Conservation (phyloP, 2,797 vertebrate genomes). For the Danio jaintianensis region DNA sequence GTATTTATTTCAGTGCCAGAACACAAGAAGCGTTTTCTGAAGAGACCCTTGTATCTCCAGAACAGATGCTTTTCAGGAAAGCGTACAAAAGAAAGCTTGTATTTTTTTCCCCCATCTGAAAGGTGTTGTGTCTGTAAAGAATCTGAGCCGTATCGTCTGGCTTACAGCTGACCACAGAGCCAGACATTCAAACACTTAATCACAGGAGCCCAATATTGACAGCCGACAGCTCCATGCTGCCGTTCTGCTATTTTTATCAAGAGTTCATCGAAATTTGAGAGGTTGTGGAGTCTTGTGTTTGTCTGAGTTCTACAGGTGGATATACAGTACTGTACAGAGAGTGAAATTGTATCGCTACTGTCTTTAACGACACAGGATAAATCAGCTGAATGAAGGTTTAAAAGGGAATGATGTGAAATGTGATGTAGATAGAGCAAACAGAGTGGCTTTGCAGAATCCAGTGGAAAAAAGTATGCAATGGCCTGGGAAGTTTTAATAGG, state of each 20-base stretch:
- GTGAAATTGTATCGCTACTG: not conserved
- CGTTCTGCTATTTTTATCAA: conserved; percentile 41
- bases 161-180: conserved; percentile 49
- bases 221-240: conserved; percentile 46
- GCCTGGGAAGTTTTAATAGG: too few species aligned
- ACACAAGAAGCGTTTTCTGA: not conserved
- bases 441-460: not conserved
- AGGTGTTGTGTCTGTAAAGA: conserved; percentile 37
- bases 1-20: not conserved
- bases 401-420: conserved; percentile 4
- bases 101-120: not conserved
- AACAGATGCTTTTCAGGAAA: conserved; percentile 8
- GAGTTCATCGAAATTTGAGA: conserved; percentile 56
- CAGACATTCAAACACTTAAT: conserved; percentile 52
- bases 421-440: too few species aligned
- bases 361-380: not conserved
- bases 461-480: too few species aligned
- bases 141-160: conserved; percentile 45
- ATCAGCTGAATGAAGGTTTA: not conserved
- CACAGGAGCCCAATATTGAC: conserved; percentile 55
- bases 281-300: not conserved
- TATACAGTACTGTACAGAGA: not conserved
- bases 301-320: conserved; percentile 12
- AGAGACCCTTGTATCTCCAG: not conserved
- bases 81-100: conserved; percentile 1